Base-by-base conservation (phyloP, 2,113 vertebrate species). In the Zapus hudsonius region DNA sequence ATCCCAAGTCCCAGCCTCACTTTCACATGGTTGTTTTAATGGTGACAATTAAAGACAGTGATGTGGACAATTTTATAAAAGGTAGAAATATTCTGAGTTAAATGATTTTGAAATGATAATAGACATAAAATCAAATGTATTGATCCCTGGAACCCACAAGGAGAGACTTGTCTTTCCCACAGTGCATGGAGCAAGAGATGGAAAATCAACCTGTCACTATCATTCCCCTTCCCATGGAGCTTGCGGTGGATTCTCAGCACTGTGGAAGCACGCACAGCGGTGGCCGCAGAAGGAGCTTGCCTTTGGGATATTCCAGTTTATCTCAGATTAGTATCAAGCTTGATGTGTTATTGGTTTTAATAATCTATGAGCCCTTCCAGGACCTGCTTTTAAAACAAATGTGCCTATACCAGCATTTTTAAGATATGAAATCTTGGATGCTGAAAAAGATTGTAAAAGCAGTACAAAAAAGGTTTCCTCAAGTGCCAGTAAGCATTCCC, bases 131-230 rank as follows among this genome's bases (percentile, higher is more conserved):
- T 81, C 36, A 91, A 86, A 89, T 44, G 1, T 52, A 89, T 80
- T 80, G 66, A 92, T 86, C 67, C 52, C 36, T 36, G 84, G 52
- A 94, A n/a, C 66, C 72, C 75, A 76, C n/a, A 86, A 55, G 69
- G 29, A 61, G 27, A 78, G 19, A 11, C 23, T 78, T 79, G 59
- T 1, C 47, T 87, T 84, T 75, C 20, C 11, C 85, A 11, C 11
- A 20, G 11, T 5, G 20, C 22, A 2, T 63, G n/a, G 69, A 64
- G n/a, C 5, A 36, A 52, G 73, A 38, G 13, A 8, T 61, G 55
- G 27, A 57, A 19, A 52, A 61, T 23, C 2, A 67, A 74, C 2
- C 1, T 63, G 3, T 33, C 55, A 23, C 0, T 10, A 6, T 33
- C 36, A n/a, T 12, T n/a, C 31, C 29, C 20, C 20, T 75, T 69